Evolutionary conservation across 2,888 invertebrate species (phyloP).

Genomic region (Ectropis crepuscularia): DNA sequence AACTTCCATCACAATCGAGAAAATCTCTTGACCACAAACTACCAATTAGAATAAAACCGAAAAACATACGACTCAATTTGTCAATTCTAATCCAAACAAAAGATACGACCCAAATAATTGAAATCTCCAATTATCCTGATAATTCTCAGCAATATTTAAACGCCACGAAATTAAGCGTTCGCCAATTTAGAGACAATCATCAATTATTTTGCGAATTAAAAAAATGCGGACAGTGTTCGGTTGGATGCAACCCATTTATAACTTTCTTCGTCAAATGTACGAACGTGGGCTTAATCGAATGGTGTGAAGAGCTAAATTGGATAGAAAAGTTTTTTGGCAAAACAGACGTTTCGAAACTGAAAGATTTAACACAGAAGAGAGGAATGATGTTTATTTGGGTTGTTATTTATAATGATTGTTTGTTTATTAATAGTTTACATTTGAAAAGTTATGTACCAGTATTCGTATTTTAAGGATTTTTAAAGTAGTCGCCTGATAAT

Average conservation of each 20-base stretch:
- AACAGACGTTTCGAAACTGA: conserved; percentile 1
- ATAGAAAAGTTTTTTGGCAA: background rate
- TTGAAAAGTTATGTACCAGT: conserved; percentile 4
- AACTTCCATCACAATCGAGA: too few species aligned
- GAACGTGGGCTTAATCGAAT: background rate
- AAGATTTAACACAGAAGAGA: background rate
- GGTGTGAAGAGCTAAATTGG: conserved; percentile 1
- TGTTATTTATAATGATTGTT: conserved; percentile 33
- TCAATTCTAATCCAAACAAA: conserved; percentile 25
- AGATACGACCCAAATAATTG: conserved; percentile 34
- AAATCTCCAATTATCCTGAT: conserved; percentile 39
- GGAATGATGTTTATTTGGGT: conserved; percentile 38
- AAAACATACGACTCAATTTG: conserved; percentile 5
- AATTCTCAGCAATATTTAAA: conserved; percentile 43
- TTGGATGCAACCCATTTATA: conserved; percentile 46
- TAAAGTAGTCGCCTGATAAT: too few species aligned
- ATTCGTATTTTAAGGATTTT: background rate
- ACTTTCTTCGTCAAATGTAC: conserved; percentile 9
- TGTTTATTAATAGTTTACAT: conserved; percentile 18
- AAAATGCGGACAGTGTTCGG: conserved; percentile 44
- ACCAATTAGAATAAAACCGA: background rate
- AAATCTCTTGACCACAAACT: background rate
- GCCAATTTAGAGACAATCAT: conserved; percentile 50
- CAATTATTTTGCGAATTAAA: conserved; percentile 58
- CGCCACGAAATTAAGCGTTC: conserved; percentile 48